A percentile compares a stretch with the other conserved stretches of the same genome.
phyloP scores from a whole-genome alignment of 92 coral and sea anemone genomes.

The Montipora capitata region DNA sequence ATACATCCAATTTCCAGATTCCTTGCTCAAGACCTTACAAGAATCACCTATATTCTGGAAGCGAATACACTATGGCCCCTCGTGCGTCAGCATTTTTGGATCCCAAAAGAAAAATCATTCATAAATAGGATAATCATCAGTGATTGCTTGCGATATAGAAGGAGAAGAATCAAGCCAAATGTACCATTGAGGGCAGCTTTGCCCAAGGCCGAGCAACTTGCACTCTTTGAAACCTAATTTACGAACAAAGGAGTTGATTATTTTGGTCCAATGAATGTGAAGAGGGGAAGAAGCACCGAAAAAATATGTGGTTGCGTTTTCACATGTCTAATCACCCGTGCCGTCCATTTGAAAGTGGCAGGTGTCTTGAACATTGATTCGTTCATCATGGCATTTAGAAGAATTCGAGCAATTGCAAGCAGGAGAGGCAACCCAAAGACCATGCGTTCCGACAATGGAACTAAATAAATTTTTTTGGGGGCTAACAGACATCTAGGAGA shows the following conservation, averaged over 20 bases:
- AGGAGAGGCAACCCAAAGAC: constrained; percentile 44
- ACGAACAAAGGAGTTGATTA: background rate
- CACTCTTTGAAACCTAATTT: background rate
- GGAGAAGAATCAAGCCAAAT: constrained; percentile 24
- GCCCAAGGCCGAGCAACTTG: constrained; percentile 21
- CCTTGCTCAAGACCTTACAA: too few species aligned
- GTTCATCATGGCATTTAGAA: constrained; percentile 47
- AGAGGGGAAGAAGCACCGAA: constrained; percentile 13
- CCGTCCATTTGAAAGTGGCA: constrained; percentile 63
- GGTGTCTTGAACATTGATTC: constrained; percentile 54
- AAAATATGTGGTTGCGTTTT: constrained; percentile 67
- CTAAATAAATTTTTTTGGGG: constrained; percentile 56
- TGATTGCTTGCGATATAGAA: background rate
- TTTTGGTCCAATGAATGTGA: background rate
- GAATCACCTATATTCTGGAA: background rate
- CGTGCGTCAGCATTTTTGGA: background rate
- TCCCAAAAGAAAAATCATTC: constrained; percentile 20
- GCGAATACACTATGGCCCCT: constrained; percentile 28
- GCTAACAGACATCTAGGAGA: constrained; percentile 21
- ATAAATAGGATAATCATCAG: constrained; percentile 7
- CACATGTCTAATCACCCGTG: constrained; percentile 51
- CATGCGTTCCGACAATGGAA: constrained; percentile 58
- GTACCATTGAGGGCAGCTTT: background rate
- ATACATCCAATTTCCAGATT: too few species aligned
- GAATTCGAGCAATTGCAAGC: constrained; percentile 44